Base-by-base conservation (phyloP, 2,888 invertebrate species). In the Zele albiditarsus region DNA sequence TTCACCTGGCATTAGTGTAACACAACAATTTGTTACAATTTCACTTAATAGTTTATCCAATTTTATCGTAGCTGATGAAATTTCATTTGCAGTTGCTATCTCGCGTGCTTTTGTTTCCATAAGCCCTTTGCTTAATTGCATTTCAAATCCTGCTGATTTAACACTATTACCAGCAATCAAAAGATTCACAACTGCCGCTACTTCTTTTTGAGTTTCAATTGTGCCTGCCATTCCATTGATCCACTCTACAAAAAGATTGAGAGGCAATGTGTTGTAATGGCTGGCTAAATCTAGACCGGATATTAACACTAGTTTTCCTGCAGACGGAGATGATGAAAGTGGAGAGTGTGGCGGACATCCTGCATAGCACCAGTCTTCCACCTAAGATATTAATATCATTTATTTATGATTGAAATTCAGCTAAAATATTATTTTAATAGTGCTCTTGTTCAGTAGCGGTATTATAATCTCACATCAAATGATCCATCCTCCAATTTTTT, bases 1-100 rank as follows among this genome's bases (percentile, higher is more conserved):
- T 85, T 96, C 94, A 0, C 98, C 98, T 0, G 98, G 97, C 96
- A 99, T 97, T 23, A 99, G 85, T 87, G 98, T 97, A 3, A 98
- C 92, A 89, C 74, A 83, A 71, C 88, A 89, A 75, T 83, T 85
- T 28, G 78, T 74, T 16, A 85, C 85, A 16, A 89, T 76, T 69
- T 84, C 77, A 10, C 79, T 79, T 12, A 88, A 77, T 57, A 88
- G 84, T 14, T 67, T 60, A 67, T 89, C 89, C 16, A 85, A 74
- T 74, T 82, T 84, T 28, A 82, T 80, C 3, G 83, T 81, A 46
- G 80, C 82, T 5, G 67, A 67, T 27, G 80, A 71, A 33, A 81
- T 82, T 76, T 82, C 82, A 71, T 82, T 82, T 1, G 82, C 49
- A 0, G 76, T 78, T 63, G 82, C 83, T 1, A 78, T 81, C 62